Conservation (phyloP, 2,797 vertebrate species). For the Anguilla megastoma region DNA sequence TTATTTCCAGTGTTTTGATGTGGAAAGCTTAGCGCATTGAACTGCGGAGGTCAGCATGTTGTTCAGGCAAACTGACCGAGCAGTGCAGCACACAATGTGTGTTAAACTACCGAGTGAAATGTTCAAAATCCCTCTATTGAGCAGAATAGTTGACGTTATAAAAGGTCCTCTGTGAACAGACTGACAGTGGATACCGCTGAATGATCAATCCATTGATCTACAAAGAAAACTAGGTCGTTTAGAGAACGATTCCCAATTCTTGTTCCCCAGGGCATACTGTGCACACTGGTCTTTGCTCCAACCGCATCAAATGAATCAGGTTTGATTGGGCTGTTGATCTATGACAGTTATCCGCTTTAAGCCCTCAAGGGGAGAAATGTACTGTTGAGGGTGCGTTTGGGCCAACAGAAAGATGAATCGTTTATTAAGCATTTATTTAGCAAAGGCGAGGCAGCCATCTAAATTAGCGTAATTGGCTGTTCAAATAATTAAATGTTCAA, state of each 20-base stretch:
- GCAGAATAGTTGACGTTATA: background rate
- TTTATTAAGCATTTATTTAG: background rate
- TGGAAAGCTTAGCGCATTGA: background rate
- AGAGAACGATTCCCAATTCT: background rate
- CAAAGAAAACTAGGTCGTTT: slow-evolving; percentile 4
- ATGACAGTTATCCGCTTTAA: background rate
- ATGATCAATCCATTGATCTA: background rate
- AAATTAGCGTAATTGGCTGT: background rate
- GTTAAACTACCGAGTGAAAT: background rate
- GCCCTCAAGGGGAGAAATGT: background rate
- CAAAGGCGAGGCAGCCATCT: background rate
- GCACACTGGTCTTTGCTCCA: background rate
- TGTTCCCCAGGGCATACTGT: background rate
- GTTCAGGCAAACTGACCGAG: background rate
- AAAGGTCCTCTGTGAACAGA: background rate
- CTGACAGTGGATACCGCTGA: background rate
- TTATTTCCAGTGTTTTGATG: background rate
- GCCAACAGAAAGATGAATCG: background rate
- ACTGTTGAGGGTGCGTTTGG: background rate
- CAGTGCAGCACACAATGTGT: background rate
- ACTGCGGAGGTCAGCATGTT: background rate
- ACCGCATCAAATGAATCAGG: background rate
- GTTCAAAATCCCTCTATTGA: background rate
- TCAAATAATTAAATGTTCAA: background rate
- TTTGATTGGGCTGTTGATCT: slow-evolving; percentile 16